phyloP scores from a whole-genome alignment of 2,888 invertebrate genomes.

The Ectobius pallidus region DNA sequence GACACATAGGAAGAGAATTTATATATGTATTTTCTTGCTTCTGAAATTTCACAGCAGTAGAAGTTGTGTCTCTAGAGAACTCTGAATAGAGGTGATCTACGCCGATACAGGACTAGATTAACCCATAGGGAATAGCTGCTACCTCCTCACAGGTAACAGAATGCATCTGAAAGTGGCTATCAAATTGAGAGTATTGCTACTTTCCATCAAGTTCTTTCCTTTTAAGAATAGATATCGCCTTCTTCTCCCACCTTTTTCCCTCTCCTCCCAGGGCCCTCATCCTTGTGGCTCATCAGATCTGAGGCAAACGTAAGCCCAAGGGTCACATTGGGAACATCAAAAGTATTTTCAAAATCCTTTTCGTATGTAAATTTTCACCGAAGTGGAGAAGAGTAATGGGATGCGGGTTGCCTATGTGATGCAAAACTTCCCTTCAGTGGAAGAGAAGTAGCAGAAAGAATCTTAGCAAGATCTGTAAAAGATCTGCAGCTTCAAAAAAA shows the following conservation, averaged over 20 bases:
- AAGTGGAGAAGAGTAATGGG: constrained; percentile 39
- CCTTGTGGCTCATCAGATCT: constrained; percentile 35
- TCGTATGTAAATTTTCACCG: constrained; percentile 41
- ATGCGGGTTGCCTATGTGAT: constrained; percentile 36
- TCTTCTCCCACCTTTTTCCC: neutral
- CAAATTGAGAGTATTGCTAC: constrained; percentile 10
- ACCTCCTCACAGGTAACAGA: constrained; percentile 4
- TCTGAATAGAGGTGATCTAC: no score
- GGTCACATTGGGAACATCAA: constrained; percentile 42
- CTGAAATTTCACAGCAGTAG: no score
- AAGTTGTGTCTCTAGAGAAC: no score
- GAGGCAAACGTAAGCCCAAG: constrained; percentile 30
- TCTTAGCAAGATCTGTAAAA: neutral
- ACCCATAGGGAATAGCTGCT: neutral
- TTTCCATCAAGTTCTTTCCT: neutral
- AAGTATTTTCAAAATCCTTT: constrained; percentile 43
- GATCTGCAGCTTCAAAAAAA: constrained; percentile 11
- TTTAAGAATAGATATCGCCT: neutral
- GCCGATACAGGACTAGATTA: no score
- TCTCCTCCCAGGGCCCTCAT: neutral
- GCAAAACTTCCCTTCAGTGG: constrained; percentile 14
- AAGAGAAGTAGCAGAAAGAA: neutral
- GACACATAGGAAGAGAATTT: no score
- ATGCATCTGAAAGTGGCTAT: constrained; percentile 17
- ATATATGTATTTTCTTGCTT: no score